Base-by-base conservation (phyloP, 2,113 vertebrate genomes). In the Ammodytes marinus region DNA sequence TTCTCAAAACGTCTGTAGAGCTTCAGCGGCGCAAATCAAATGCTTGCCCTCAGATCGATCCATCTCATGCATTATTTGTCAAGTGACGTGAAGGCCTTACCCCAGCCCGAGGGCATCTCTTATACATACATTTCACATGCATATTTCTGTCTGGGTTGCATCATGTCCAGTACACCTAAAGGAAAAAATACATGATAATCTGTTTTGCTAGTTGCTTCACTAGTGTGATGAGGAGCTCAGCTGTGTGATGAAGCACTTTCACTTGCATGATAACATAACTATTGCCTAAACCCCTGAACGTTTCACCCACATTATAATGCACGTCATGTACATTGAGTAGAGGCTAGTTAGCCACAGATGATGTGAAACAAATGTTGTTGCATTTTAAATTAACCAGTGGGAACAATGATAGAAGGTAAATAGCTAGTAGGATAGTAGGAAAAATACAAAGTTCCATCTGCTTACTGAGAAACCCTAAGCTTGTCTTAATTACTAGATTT, bases 371-470 rank as follows among this genome's bases (percentile, higher is more conserved):
- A 67, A 83, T 52, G 45, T n/a, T 42, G 8, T 40, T 5, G 27
- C 27, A 35, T 58, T 54, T 64, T 63, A 55, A 69, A 46, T 46
- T 14, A 43, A 68, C 49, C n/a, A 59, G 11, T 3, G 19, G 59
- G 2, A 15, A 40, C 0, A 52, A 42, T 67, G 40, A 53, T 5
- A 50, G 65, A 39, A 60, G 40, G 63, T 75, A 65, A 84, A 70
- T 27, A 76, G 43, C 39, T n/a, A 6, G 19, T 27, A 27, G 27
- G 27, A 27, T 27, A 75, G 50, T 3, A 14, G 43, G 15, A 47
- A 58, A 69, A 43, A 69, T 50, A 15, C 6, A 37, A 27, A 55
- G 27, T 77, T 58, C 58, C 72, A 85, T 82, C 71, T 85, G 83
- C 46, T 82, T 61, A 13, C 68, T 49, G 59, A 72, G 69, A 42